Conservation (phyloP, 92 coral and sea anemone genomes). For the Meandrina meandrites region DNA sequence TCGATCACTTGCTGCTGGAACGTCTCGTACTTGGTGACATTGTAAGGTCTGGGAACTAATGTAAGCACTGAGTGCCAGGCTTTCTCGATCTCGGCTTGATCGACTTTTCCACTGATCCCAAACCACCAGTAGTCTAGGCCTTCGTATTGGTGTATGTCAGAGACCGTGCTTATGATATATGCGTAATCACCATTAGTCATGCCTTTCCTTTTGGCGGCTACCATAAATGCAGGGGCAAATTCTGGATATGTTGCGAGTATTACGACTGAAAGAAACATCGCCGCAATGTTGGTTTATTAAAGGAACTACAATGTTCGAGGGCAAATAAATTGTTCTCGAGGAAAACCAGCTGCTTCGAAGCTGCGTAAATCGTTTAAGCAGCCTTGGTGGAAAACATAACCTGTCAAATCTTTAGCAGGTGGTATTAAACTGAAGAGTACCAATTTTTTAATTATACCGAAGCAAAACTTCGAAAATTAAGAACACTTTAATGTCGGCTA, state of each 20-base stretch:
- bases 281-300: not conserved
- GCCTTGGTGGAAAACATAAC: no score
- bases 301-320: not conserved
- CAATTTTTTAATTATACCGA: no score
- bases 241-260: slow-evolving; percentile 60
- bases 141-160: slow-evolving; percentile 32
- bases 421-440: no score
- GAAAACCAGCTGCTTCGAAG: not conserved
- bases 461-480: no score
- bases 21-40: slow-evolving; percentile 53
- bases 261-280: slow-evolving; percentile 54
- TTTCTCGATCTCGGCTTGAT: slow-evolving; percentile 36
- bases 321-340: not conserved
- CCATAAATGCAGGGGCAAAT: slow-evolving; percentile 69
- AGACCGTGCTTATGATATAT: slow-evolving; percentile 67
- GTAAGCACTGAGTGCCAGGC: slow-evolving; percentile 78
- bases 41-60: slow-evolving; percentile 67
- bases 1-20: slow-evolving; percentile 55
- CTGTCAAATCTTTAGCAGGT: no score
- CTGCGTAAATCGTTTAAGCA: no score
- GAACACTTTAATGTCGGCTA: no score
- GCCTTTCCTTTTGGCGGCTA: slow-evolving; percentile 58
- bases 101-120: slow-evolving; percentile 47
- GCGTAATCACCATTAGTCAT: slow-evolving; percentile 87
- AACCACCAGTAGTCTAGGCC: slow-evolving; percentile 52